Percentiles rank a stretch among this genome's conserved stretches.
Evolutionary conservation across 2,888 invertebrate genomes (phyloP).

Genomic region (Tetropium fuscum): DNA sequence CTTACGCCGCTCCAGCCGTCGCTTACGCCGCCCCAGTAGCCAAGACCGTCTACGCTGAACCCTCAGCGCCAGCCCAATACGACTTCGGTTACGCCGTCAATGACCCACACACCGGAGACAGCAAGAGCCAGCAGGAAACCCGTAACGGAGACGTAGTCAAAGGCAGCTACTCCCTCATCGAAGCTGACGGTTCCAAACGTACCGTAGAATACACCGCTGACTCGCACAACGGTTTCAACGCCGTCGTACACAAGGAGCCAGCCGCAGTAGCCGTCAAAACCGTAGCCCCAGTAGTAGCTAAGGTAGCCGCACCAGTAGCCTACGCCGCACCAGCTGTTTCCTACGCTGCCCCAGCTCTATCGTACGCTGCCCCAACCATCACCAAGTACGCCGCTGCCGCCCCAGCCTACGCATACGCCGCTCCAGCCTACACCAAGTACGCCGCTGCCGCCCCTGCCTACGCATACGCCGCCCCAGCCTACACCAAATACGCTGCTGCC

Average conservation of each 20-base stretch:
- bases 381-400: conserved; percentile 30
- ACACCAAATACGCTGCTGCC: too few relatives aligned
- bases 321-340: conserved; percentile 37
- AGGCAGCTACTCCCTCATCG: conserved; percentile 68
- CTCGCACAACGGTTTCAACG: conserved; percentile 69
- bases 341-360: conserved; percentile 15
- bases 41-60: conserved; percentile 43
- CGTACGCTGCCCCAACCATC: conserved; percentile 3
- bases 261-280: conserved; percentile 47
- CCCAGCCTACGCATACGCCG: conserved; percentile 36
- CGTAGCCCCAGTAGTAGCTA: conserved; percentile 42
- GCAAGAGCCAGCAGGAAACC: conserved; percentile 73
- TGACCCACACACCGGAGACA: conserved; percentile 65
- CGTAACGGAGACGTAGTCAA: conserved; percentile 68
- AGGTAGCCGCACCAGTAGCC: conserved; percentile 43
- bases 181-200: conserved; percentile 68
- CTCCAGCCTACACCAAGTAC: conserved; percentile 17
- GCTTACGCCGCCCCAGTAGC: conserved; percentile 48
- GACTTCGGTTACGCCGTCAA: conserved; percentile 52
- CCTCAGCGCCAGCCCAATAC: conserved; percentile 51
- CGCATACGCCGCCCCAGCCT: conserved; percentile 41
- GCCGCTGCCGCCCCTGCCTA: conserved; percentile 21
- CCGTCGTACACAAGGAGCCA: conserved; percentile 68
- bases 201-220: conserved; percentile 69
- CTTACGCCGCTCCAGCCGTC: conserved; percentile 32